These are phyloP conservation scores for Charaxes varanes DNA, from an alignment of 1,140 invertebrate genomes.

Conservation along the genomic window DNA sequence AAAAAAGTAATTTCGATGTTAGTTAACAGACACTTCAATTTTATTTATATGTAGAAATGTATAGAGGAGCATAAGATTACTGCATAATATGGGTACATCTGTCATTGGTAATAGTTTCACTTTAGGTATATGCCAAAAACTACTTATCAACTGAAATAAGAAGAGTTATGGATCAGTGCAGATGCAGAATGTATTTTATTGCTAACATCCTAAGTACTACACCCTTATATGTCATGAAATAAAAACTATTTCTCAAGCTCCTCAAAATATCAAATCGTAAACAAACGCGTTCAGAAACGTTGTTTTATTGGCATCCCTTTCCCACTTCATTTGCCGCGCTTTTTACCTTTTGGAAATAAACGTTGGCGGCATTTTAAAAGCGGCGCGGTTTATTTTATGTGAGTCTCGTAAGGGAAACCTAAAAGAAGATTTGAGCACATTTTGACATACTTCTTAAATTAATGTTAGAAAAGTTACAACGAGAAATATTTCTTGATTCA, in stretches of 20 bases:
- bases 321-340: conserved; percentile 65
- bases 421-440: conserved; percentile 52
- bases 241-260: conserved; percentile 67
- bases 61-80: too few relatives aligned
- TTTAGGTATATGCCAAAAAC: too few relatives aligned
- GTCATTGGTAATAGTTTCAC: too few relatives aligned
- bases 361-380: conserved; percentile 70
- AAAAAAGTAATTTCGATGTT: too few relatives aligned
- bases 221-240: conserved; percentile 58
- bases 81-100: too few relatives aligned
- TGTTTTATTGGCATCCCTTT: conserved; percentile 73
- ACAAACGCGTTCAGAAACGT: conserved; percentile 64
- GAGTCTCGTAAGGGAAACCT: conserved; percentile 53
- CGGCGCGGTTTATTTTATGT: conserved; percentile 64
- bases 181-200: conserved; percentile 50
- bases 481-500: conserved; percentile 35
- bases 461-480: conserved; percentile 30
- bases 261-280: conserved; percentile 68
- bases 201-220: conserved; percentile 50
- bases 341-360: conserved; percentile 64
- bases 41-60: too few relatives aligned
- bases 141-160: too few relatives aligned
- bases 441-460: conserved; percentile 67
- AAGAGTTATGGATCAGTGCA: conserved; percentile 6
- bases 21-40: too few relatives aligned